phyloP scores from a whole-genome alignment of 2,888 invertebrate species.

The Pheosia tremula region DNA sequence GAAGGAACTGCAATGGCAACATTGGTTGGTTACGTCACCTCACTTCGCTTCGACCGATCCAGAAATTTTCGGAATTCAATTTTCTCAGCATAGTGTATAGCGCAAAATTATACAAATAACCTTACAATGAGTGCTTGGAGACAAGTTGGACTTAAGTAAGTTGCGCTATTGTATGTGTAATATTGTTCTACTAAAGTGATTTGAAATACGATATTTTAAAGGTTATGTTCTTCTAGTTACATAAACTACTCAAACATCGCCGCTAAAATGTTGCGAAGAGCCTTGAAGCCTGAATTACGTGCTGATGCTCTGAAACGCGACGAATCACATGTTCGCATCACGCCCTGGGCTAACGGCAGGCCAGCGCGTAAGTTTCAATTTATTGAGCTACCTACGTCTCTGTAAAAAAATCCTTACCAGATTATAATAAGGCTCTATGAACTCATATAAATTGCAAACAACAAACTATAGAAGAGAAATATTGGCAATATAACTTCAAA shows the following conservation, averaged over 20 bases:
- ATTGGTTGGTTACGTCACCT: constrained; percentile 1
- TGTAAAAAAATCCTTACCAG: too few relatives aligned
- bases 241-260: constrained; percentile 98
- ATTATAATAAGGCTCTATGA: neutral
- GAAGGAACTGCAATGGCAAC: neutral
- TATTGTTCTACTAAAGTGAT: neutral
- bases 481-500: neutral
- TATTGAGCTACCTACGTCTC: neutral
- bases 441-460: too few relatives aligned
- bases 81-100: constrained; percentile 13
- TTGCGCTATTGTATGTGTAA: constrained; percentile 5
- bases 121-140: constrained; percentile 91
- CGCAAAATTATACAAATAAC: constrained; percentile 17
- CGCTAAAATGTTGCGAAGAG: constrained; percentile 91
- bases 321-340: constrained; percentile 90
- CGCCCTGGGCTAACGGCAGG: constrained; percentile 96
- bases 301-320: constrained; percentile 91
- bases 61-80: constrained; percentile 17
- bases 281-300: constrained; percentile 90
- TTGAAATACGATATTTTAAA: neutral
- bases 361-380: constrained; percentile 89
- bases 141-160: constrained; percentile 93
- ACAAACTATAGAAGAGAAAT: too few relatives aligned
- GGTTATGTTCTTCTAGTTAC: constrained; percentile 86
- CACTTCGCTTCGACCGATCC: neutral